Evolutionary conservation across 2,888 invertebrate species (phyloP).

Genomic region (Apocheima hispidaria): DNA sequence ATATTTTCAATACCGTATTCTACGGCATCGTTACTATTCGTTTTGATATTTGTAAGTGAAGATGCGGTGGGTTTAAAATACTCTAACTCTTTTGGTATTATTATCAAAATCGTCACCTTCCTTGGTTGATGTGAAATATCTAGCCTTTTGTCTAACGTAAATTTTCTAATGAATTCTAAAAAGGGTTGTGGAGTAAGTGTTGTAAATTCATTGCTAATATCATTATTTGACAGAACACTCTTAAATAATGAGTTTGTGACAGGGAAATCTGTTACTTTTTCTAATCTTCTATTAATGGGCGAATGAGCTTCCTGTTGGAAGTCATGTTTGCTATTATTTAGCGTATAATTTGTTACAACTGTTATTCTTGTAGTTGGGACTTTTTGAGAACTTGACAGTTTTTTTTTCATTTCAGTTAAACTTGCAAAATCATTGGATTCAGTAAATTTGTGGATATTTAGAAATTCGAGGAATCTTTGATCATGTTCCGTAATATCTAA

Average conservation of each 20-base stretch:
- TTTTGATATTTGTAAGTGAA: background rate
- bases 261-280: background rate
- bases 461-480: conserved; percentile 4
- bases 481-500: background rate
- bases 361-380: background rate
- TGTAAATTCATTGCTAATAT: background rate
- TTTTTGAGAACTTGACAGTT: background rate
- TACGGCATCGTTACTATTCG: background rate
- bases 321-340: background rate
- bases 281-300: background rate
- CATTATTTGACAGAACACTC: background rate
- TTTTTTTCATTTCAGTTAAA: conserved; percentile 3
- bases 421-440: background rate
- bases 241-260: background rate
- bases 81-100: conserved; percentile 22
- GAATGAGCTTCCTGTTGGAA: background rate
- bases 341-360: too few relatives aligned
- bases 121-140: background rate
- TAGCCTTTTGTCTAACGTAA: background rate
- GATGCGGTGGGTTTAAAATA: background rate
- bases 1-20: background rate
- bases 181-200: background rate
- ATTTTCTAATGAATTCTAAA: background rate
- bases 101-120: conserved; percentile 23
- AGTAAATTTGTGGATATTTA: background rate